Conservation (phyloP, 53 echinoderm and acorn worm species). For the Paracentrotus lividus region DNA sequence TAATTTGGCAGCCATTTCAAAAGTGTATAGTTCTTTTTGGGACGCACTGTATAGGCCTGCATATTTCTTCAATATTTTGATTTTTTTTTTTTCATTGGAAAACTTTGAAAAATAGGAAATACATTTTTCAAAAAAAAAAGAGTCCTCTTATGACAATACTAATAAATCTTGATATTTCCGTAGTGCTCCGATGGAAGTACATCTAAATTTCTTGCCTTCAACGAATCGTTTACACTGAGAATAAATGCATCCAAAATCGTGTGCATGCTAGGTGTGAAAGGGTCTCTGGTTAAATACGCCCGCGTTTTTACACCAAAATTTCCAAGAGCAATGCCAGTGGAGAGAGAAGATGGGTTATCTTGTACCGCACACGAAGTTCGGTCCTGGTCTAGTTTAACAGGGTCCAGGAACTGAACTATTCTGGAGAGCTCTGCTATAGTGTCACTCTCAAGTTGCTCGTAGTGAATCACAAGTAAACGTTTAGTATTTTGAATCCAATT, state of each 20-base stretch:
- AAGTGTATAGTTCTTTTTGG: no score
- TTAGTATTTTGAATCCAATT: constrained; percentile 78
- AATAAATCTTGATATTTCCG: constrained; percentile 34
- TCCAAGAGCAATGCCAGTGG: constrained; percentile 82
- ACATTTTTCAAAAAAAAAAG: no score
- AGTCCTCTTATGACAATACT: no score
- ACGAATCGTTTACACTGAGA: constrained; percentile 61
- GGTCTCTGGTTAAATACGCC: constrained; percentile 74
- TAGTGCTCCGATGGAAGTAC: constrained; percentile 50
- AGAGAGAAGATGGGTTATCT: constrained; percentile 81
- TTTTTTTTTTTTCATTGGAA: no score
- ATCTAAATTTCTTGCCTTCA: constrained; percentile 24
- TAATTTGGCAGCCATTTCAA: no score
- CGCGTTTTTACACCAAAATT: constrained; percentile 83
- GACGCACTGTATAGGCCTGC: no score
- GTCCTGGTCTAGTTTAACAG: constrained; percentile 2
- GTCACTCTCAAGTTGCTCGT: constrained; percentile 77
- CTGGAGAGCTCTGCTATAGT: constrained; percentile 72
- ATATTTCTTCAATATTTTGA: no score
- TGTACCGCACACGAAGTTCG: constrained; percentile 71
- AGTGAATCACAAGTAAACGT: constrained; percentile 75
- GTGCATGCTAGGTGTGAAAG: constrained; percentile 69
- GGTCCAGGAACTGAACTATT: constrained; percentile 70
- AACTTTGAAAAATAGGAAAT: no score
- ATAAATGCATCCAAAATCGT: constrained; percentile 58